These are phyloP conservation scores for Pheucticus melanocephalus DNA, from an alignment of 2,113 vertebrate genomes.

Conservation along the genomic window DNA sequence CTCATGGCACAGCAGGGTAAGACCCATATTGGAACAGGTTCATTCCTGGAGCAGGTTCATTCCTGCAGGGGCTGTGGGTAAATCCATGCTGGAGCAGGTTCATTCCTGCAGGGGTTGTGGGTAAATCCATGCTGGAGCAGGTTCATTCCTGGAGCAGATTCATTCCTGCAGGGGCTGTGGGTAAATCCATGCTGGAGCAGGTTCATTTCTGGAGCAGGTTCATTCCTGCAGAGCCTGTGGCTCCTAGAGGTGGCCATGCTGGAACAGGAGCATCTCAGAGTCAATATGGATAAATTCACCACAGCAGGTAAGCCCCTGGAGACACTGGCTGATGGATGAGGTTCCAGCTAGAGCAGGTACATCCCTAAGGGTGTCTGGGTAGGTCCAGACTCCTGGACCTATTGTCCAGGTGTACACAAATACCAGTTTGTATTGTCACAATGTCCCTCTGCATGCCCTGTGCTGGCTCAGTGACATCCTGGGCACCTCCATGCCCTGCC, in stretches of 20 bases:
- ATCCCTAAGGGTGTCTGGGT: neutral
- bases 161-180: no score
- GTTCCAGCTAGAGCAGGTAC: neutral
- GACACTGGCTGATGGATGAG: neutral
- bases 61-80: no score
- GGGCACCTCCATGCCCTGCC: neutral
- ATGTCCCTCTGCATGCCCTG: rapidly evolving
- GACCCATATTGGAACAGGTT: neutral
- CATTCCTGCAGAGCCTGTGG: no score
- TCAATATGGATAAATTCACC: neutral
- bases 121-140: no score
- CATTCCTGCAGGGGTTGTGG: no score
- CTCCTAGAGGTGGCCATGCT: neutral
- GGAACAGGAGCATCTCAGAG: neutral
- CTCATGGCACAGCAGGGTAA: neutral
- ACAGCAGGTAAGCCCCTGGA: neutral
- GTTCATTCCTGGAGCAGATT: no score
- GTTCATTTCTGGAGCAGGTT: no score
- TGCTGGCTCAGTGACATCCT: neutral
- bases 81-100: no score
- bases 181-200: no score
- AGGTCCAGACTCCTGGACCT: no score
- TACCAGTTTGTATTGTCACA: neutral
- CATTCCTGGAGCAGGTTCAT: no score
- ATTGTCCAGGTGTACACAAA: no score